Evolutionary conservation across 1,140 invertebrate genomes (phyloP).

Genomic region (Sycophila sp.): DNA sequence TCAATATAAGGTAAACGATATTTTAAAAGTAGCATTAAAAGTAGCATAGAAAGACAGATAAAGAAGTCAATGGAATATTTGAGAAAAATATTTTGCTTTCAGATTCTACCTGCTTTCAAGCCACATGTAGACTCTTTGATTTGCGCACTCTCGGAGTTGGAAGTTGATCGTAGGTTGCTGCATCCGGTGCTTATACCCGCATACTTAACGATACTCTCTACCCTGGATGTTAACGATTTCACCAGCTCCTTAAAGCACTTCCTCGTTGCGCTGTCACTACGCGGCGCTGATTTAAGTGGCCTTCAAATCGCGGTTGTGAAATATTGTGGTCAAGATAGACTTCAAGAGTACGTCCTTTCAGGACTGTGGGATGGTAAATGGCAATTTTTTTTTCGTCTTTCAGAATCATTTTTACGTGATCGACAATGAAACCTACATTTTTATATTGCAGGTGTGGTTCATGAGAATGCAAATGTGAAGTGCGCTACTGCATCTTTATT

Average conservation of each 20-base stretch:
- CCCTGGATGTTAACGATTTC: slow-evolving; percentile 52
- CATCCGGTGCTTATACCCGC: slow-evolving; percentile 54
- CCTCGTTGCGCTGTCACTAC: slow-evolving; percentile 55
- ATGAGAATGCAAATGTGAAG: slow-evolving; percentile 71
- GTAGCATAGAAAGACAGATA: too few relatives aligned
- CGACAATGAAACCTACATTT: too few relatives aligned
- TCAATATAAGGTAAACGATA: slow-evolving; percentile 47
- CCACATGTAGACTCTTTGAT: slow-evolving; percentile 52
- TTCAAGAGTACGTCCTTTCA: slow-evolving; percentile 72
- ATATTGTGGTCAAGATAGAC: slow-evolving; percentile 62
- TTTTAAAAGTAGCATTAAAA: slow-evolving; percentile 8
- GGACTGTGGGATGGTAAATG: slow-evolving; percentile 76
- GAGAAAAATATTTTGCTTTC: slow-evolving; percentile 22
- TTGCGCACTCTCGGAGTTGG: slow-evolving; percentile 49
- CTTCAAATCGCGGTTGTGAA: slow-evolving; percentile 69
- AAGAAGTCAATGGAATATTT: not conserved
- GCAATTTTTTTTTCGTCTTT: too few relatives aligned
- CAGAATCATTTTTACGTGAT: too few relatives aligned
- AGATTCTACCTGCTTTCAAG: slow-evolving; percentile 55
- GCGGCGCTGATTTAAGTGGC: slow-evolving; percentile 64
- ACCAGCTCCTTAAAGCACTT: slow-evolving; percentile 56
- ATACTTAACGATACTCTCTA: slow-evolving; percentile 58
- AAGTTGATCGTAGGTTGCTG: slow-evolving; percentile 44
- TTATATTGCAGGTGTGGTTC: slow-evolving; percentile 69
- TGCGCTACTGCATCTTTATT: slow-evolving; percentile 71